A percentile compares a stretch with the other conserved stretches of the same genome.
phyloP scores from a whole-genome alignment of 2,888 invertebrate species.

The Sinodicranocentrus sp. region DNA sequence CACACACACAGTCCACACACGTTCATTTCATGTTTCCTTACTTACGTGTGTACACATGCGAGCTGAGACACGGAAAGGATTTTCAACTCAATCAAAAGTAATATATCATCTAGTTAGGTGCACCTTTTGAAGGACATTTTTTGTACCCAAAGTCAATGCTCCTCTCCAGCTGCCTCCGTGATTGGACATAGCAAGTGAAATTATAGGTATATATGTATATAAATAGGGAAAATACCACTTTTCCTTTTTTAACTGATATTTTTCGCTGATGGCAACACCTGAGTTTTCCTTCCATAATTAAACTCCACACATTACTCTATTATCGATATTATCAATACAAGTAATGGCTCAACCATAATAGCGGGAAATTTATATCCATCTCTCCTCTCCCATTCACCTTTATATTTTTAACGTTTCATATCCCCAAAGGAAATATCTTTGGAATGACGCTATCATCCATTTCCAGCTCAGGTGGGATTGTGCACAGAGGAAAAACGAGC shows the following conservation, averaged over 20 bases:
- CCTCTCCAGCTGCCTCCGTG: background rate
- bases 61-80: background rate
- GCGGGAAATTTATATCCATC: too few relatives aligned
- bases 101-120: constrained; percentile 61
- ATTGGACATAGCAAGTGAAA: too few relatives aligned
- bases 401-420: too few relatives aligned
- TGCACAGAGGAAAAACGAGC: background rate
- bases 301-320: too few relatives aligned
- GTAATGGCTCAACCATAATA: too few relatives aligned
- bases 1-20: background rate
- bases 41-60: background rate
- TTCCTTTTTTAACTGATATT: too few relatives aligned
- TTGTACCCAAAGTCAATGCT: constrained; percentile 48
- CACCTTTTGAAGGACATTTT: constrained; percentile 59
- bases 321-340: too few relatives aligned
- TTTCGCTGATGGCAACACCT: too few relatives aligned
- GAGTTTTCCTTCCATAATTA: too few relatives aligned
- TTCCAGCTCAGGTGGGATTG: constrained; percentile 20
- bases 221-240: too few relatives aligned
- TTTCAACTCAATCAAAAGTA: constrained; percentile 28
- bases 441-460: background rate
- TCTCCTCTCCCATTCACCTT: too few relatives aligned
- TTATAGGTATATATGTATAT: too few relatives aligned
- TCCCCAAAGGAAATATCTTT: background rate
- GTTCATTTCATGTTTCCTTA: background rate